phyloP scores from a whole-genome alignment of 2,797 vertebrate species.

The Gadopsis marmoratus region DNA sequence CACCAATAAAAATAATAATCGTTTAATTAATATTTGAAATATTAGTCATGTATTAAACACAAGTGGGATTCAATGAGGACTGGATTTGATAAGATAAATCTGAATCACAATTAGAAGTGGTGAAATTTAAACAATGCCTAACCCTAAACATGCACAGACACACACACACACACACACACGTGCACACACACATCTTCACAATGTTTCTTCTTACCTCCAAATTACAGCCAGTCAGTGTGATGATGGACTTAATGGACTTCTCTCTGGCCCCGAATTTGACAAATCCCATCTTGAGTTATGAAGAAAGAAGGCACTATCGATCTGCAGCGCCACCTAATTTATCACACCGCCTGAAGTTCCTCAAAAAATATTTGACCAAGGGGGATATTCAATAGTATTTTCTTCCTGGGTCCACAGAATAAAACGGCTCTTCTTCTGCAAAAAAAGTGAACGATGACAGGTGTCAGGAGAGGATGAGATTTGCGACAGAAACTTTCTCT shows the following conservation, averaged over 20 bases:
- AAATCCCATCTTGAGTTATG: constrained; percentile 95
- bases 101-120: not conserved
- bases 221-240: constrained; percentile 84
- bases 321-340: constrained; percentile 95
- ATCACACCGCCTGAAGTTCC: constrained; percentile 96
- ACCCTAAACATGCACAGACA: constrained; percentile 8
- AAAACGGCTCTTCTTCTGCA: constrained; percentile 79
- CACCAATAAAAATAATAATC: not conserved
- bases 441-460: constrained; percentile 85
- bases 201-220: constrained; percentile 53
- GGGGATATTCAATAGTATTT: constrained; percentile 97
- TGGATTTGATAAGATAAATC: not conserved
- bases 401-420: constrained; percentile 86
- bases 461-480: constrained; percentile 82
- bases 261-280: constrained; percentile 91
- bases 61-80: constrained; percentile 7
- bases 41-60: not conserved
- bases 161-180: constrained; percentile 9
- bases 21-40: not conserved
- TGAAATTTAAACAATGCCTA: not conserved
- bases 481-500: constrained; percentile 77
- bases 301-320: constrained; percentile 96
- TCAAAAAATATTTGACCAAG: constrained; percentile 93
- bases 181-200: constrained; percentile 23
- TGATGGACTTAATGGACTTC: constrained; percentile 93